Evolutionary conservation across 2,113 vertebrate genomes (phyloP).

Genomic region (Crypturellus undulatus): DNA sequence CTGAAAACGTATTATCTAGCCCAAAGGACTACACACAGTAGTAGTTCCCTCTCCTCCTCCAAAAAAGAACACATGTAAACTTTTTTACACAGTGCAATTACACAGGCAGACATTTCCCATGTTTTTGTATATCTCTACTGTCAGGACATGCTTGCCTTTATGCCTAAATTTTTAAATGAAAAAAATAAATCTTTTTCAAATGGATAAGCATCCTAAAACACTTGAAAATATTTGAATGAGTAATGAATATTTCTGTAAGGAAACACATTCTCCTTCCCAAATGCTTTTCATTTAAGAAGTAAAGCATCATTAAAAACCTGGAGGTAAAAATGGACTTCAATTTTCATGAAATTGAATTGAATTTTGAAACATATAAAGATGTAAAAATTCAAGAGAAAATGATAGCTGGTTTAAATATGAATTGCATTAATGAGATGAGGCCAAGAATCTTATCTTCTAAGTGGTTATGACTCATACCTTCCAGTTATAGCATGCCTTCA

Average conservation of each 20-base stretch:
- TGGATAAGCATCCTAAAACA: not conserved
- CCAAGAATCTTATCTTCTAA: constrained; percentile 49
- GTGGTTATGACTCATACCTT: constrained; percentile 65
- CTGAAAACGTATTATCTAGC: not conserved
- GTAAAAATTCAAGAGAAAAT: constrained; percentile 37
- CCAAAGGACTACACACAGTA: not conserved
- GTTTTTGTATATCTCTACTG: not conserved
- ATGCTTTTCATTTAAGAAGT: constrained; percentile 1
- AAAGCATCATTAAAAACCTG: not conserved
- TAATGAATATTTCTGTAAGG: not conserved
- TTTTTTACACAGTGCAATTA: not conserved
- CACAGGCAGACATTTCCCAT: not conserved
- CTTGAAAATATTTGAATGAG: not conserved
- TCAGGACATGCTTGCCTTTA: not conserved
- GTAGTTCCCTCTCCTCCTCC: too few species aligned
- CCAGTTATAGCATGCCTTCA: constrained; percentile 39
- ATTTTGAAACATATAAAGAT: constrained; percentile 18
- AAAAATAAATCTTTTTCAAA: not conserved
- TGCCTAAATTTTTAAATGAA: not conserved
- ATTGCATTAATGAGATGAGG: constrained; percentile 62
- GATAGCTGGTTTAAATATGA: constrained; percentile 66
- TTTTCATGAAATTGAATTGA: constrained; percentile 40
- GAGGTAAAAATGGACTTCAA: not conserved
- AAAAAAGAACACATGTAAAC: not conserved
- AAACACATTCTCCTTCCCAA: not conserved